A percentile compares a stretch with the other conserved stretches of the same genome.
Conservation (phyloP, 2,113 vertebrate species). For the Talpa occidentalis region DNA sequence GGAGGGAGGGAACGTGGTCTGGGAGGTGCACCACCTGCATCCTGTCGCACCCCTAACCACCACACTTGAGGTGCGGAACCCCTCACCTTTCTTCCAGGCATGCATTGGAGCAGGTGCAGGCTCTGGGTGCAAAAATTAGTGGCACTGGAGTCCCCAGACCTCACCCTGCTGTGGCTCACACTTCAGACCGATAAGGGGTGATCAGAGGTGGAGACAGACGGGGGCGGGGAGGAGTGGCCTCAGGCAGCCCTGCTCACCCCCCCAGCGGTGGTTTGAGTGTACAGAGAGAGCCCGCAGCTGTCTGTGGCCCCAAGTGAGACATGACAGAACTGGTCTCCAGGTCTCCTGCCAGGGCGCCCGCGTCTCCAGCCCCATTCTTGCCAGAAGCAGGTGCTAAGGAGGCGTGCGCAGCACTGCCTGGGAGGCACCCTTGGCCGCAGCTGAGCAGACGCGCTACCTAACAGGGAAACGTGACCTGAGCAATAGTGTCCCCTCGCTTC, state of each 20-base stretch:
- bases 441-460: neutral
- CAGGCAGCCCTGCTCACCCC: neutral
- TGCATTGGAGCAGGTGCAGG: neutral
- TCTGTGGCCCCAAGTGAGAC: neutral
- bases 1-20: neutral
- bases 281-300: neutral
- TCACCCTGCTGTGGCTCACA: rapidly evolving
- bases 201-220: neutral
- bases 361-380: neutral
- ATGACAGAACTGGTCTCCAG: neutral
- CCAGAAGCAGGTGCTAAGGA: slow-evolving; percentile 36
- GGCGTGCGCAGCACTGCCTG: neutral
- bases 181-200: neutral
- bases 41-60: neutral
- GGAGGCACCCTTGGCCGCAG: rapidly evolving
- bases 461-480: neutral
- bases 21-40: neutral
- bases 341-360: neutral
- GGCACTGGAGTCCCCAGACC: neutral
- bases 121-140: neutral
- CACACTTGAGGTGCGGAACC: neutral
- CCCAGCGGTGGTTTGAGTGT: no score
- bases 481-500: neutral
- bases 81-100: neutral
- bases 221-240: no score